phyloP scores from a whole-genome alignment of 2,113 vertebrate genomes.

The Calypte anna region DNA sequence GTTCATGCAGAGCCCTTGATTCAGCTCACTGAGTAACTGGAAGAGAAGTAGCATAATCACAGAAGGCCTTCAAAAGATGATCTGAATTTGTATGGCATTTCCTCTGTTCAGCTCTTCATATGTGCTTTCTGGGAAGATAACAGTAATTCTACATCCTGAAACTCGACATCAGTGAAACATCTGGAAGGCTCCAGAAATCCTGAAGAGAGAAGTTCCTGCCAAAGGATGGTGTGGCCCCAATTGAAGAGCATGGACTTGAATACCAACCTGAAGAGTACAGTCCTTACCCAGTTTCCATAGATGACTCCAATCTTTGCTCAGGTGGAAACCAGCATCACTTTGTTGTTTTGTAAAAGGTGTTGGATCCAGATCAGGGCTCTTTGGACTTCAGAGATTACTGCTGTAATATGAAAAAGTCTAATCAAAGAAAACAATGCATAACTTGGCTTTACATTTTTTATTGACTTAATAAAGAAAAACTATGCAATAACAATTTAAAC shows the following conservation, averaged over 20 bases:
- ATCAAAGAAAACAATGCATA: background rate
- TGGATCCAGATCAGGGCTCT: background rate
- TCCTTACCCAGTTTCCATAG: background rate
- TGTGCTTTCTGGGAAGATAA: background rate
- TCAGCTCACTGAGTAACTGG: background rate
- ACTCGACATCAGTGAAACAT: background rate
- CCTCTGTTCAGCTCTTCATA: background rate
- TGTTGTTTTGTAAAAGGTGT: background rate
- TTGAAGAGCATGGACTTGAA: background rate
- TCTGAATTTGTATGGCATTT: background rate
- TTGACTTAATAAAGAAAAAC: background rate
- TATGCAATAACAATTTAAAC: background rate
- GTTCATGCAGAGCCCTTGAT: background rate
- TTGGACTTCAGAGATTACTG: background rate
- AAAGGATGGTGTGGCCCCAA: background rate
- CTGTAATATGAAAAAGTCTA: background rate
- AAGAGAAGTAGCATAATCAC: background rate
- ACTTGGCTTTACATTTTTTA: background rate
- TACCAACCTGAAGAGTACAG: background rate
- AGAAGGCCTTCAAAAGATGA: background rate
- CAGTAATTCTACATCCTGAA: background rate
- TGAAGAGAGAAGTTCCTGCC: background rate
- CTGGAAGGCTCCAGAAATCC: background rate
- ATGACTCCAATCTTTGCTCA: background rate
- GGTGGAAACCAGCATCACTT: background rate